Conservation (phyloP, 2,888 invertebrate species). For the Drosophila helvetica region DNA sequence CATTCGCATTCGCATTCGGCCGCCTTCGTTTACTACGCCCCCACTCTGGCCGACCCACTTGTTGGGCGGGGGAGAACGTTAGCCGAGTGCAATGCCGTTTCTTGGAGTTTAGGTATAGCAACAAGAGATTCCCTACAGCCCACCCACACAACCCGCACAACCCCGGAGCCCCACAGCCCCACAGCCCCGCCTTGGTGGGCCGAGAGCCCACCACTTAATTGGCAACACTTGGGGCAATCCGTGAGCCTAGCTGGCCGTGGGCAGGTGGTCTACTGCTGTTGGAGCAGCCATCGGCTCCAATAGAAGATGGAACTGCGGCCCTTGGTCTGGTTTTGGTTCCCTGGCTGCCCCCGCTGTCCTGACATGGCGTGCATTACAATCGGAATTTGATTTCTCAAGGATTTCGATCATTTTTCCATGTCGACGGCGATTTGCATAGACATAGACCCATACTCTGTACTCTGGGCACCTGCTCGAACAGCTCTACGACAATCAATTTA, state of each 20-base stretch:
- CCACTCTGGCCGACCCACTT: constrained; percentile 14
- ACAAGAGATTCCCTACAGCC: constrained; percentile 31
- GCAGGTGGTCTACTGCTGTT: constrained; percentile 43
- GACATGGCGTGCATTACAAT: constrained; percentile 69
- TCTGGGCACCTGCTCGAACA: constrained; percentile 57
- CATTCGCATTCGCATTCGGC: constrained; percentile 61
- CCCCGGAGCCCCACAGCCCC: too few species aligned
- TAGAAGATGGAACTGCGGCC: constrained; percentile 25
- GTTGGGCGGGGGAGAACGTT: constrained; percentile 11
- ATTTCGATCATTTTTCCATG: constrained; percentile 73
- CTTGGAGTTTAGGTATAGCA: constrained; percentile 29
- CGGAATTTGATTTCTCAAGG: constrained; percentile 76
- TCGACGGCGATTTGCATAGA: constrained; percentile 54
- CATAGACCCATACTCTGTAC: constrained; percentile 17
- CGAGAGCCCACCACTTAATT: constrained; percentile 60
- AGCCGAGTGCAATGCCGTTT: constrained; percentile 38
- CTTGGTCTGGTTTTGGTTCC: neutral
- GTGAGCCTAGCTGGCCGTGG: constrained; percentile 49
- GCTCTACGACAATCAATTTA: constrained; percentile 59
- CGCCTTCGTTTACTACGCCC: constrained; percentile 64
- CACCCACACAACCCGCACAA: neutral
- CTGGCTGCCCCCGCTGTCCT: constrained; percentile 26
- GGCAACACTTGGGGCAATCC: constrained; percentile 61
- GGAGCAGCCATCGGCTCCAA: constrained; percentile 29
- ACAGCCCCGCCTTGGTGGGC: constrained; percentile 43